A percentile compares a stretch with the other conserved stretches of the same genome.
Evolutionary conservation across 2,113 vertebrate genomes (phyloP).

Genomic region (Ginglymostoma cirratum): DNA sequence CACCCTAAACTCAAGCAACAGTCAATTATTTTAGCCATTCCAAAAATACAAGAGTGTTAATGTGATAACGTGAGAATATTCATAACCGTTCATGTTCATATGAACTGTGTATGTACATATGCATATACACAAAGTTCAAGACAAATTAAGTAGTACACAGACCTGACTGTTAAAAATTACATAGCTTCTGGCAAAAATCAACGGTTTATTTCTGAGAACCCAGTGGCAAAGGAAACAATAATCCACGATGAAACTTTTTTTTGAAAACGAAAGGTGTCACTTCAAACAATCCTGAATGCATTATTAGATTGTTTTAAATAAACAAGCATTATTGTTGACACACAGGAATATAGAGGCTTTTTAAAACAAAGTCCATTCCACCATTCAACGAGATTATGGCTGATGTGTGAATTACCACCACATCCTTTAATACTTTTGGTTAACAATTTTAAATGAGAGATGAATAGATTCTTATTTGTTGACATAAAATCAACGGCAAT

Average conservation of each 20-base stretch:
- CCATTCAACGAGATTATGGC: background rate
- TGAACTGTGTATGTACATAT: too few relatives aligned
- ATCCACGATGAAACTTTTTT: background rate
- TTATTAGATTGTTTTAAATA: background rate
- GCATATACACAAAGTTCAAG: background rate
- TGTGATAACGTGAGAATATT: background rate
- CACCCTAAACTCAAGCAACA: background rate
- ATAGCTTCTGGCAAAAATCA: background rate
- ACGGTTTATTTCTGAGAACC: background rate
- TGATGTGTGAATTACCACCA: background rate
- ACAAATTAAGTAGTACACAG: background rate
- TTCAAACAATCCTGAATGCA: background rate
- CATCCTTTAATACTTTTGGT: background rate
- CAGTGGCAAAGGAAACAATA: background rate
- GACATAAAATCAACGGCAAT: background rate
- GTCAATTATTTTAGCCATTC: background rate
- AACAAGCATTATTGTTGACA: background rate
- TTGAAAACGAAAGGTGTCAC: background rate
- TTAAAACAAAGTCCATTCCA: background rate
- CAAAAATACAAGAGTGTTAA: background rate
- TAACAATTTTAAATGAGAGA: background rate
- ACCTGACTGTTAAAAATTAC: background rate
- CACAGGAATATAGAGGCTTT: background rate
- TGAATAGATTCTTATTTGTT: background rate
- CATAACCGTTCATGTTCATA: too few relatives aligned